Evolutionary conservation across 2,113 vertebrate genomes (phyloP).

Genomic region (Cygnus buccinator): DNA sequence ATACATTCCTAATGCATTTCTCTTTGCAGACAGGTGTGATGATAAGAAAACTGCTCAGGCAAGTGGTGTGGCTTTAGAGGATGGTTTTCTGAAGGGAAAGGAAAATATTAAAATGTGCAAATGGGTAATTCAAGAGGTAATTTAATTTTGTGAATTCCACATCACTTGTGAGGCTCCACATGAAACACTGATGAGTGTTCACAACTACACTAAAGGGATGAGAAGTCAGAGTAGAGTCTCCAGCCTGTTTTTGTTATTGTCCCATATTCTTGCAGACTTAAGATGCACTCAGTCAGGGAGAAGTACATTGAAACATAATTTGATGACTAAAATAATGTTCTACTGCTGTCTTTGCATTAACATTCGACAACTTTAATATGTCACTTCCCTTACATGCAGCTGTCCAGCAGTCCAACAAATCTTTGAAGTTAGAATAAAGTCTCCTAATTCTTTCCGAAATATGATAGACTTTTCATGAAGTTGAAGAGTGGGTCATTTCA

Average conservation of each 20-base stretch:
- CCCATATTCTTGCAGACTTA: constrained; percentile 1
- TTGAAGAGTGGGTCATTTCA: not conserved
- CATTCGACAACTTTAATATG: constrained; percentile 22
- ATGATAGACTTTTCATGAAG: not conserved
- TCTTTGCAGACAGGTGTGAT: constrained; percentile 50
- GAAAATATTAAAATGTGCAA: constrained; percentile 33
- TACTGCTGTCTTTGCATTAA: not conserved
- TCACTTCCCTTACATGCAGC: not conserved
- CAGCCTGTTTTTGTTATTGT: not conserved
- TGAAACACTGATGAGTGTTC: constrained; percentile 56
- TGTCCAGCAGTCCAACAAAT: not conserved
- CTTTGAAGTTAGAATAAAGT: not conserved
- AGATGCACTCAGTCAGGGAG: not conserved
- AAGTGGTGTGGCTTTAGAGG: not conserved
- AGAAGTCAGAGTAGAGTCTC: constrained; percentile 12
- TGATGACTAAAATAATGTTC: constrained; percentile 37
- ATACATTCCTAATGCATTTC: constrained; percentile 7
- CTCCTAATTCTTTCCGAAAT: not conserved
- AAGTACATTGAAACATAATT: constrained; percentile 19
- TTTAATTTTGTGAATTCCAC: constrained; percentile 65
- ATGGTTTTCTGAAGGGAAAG: constrained; percentile 10
- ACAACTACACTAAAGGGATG: not conserved
- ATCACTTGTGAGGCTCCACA: constrained; percentile 51
- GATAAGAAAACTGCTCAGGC: constrained; percentile 55
- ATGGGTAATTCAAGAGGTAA: constrained; percentile 61